phyloP scores from a whole-genome alignment of 2,888 invertebrate genomes.

The Leucania comma region DNA sequence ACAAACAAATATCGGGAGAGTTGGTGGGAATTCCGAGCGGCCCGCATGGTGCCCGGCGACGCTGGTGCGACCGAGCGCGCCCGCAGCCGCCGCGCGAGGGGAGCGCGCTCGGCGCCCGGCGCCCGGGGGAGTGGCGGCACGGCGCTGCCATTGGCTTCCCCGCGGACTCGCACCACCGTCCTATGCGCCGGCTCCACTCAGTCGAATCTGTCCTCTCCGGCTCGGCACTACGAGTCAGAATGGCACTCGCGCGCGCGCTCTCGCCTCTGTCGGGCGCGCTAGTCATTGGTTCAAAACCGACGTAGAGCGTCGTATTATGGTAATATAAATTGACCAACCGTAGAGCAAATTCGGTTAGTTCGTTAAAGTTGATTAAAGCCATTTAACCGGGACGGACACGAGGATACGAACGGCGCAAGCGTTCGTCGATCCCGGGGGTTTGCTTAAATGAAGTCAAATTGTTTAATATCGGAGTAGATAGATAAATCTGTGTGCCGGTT shows the following conservation, averaged over 20 bases:
- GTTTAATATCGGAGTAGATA: conserved; percentile 85
- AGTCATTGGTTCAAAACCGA: conserved; percentile 81
- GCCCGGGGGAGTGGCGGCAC: conserved; percentile 73
- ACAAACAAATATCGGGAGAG: conserved; percentile 84
- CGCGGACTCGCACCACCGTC: conserved; percentile 65
- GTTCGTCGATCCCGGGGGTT: conserved; percentile 86
- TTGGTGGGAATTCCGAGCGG: conserved; percentile 81
- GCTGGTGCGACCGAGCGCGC: conserved; percentile 54
- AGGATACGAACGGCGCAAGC: conserved; percentile 88
- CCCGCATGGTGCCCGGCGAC: conserved; percentile 83
- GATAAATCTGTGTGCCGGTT: conserved; percentile 76
- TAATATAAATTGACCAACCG: conserved; percentile 91
- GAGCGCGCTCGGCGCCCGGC: conserved; percentile 52
- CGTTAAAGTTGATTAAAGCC: conserved; percentile 91
- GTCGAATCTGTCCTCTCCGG: conserved; percentile 75
- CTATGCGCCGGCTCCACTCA: conserved; percentile 78
- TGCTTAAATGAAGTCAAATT: conserved; percentile 88
- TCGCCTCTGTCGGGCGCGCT: conserved; percentile 71
- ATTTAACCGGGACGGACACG: conserved; percentile 90
- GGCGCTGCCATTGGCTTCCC: conserved; percentile 76
- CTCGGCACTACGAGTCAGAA: conserved; percentile 76
- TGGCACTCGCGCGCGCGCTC: conserved; percentile 69
- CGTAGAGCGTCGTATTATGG: conserved; percentile 84
- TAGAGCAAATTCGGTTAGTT: conserved; percentile 90
- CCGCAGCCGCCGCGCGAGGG: conserved; percentile 67